These are phyloP conservation scores for Stercorarius parasiticus DNA, from an alignment of 2,113 vertebrate species.

Conservation along the genomic window DNA sequence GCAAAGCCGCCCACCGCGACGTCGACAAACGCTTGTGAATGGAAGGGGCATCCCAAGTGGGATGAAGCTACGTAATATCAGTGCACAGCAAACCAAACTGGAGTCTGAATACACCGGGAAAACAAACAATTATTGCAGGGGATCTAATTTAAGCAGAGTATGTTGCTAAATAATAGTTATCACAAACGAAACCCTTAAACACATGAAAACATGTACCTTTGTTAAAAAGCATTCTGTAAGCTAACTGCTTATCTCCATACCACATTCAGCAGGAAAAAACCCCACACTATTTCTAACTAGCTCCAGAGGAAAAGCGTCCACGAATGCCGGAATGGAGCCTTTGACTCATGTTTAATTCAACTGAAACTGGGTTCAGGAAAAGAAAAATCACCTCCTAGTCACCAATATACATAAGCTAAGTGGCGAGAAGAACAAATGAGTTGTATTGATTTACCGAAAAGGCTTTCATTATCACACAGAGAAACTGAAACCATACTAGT, in stretches of 20 bases:
- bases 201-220: neutral
- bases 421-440: neutral
- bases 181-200: neutral
- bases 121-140: neutral
- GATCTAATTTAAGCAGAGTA: neutral
- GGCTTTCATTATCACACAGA: neutral
- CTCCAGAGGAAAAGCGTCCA: neutral
- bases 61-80: neutral
- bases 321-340: neutral
- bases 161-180: neutral
- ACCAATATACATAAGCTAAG: neutral
- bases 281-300: neutral
- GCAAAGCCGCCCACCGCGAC: neutral
- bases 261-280: neutral
- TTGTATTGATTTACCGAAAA: neutral
- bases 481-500: neutral
- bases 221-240: neutral
- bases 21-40: accelerated
- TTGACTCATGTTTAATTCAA: neutral
- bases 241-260: neutral
- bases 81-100: neutral
- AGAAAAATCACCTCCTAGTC: neutral
- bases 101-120: neutral
- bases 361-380: neutral
- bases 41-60: neutral